Evolutionary conservation across 1,140 invertebrate species (phyloP), one percentile per base, ranked within the genome.

Genomic region (Nilaparvata lugens): DNA sequence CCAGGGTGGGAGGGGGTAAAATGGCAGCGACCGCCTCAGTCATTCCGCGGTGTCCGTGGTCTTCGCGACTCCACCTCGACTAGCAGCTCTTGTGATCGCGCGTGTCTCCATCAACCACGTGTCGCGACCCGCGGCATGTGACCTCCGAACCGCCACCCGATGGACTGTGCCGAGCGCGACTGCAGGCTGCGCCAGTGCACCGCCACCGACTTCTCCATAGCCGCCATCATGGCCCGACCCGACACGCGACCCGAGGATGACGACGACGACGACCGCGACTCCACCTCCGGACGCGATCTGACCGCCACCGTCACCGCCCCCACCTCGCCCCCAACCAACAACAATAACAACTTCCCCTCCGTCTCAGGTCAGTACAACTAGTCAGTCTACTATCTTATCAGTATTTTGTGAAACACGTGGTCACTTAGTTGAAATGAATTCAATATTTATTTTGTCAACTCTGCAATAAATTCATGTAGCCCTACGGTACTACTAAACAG

Each of bases 161-260:
- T 65, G 64, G 60, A 62, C 16, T 53, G 61, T 25, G 31, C 31
- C 31, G 54, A 65, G 21, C 60, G 58, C 35, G 53, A 59, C 13
- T 25, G 56, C 43, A 58, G 61, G 45, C 60, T 62, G 40, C 45
- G 45, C 16, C 45, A 48, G 45, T 48, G 45, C 45, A 54, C 83
- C 72, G 89, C 89, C 65, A 94, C 91, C 65, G 91, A 95, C 76
- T 95, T 95, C 78, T 93, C 90, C 62, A 94, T 95, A 69, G 91
- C 90, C 25, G 91, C 92, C 54, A 94, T 95, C 69, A 94, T 95
- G 89, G 88, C 88, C 56, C 77, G 87, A 55, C 51, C 43, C 13
- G 52, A 60, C 51, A 78, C 21, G 7, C n/a, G 52, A n/a, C 59
- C 59, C 9, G 52, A 55, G 24, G 63, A 62, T 35, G 63, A 62